Conservation (phyloP, 2,797 vertebrate genomes). For the Artibeus jamaicensis region DNA sequence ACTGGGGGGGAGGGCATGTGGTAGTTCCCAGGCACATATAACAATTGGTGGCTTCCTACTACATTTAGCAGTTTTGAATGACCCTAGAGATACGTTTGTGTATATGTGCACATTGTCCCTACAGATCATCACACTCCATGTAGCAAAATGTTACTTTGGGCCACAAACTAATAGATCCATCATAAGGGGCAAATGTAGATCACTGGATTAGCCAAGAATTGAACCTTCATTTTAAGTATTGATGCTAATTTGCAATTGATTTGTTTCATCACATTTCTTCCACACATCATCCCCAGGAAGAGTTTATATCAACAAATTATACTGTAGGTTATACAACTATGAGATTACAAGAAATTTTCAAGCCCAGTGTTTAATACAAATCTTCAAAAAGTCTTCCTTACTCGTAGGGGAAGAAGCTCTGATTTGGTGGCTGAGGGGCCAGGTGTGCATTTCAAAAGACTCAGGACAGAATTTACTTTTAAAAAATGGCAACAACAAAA, state of each 20-base stretch:
- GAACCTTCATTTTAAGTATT: not conserved
- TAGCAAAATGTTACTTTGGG: not conserved
- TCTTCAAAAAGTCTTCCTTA: conserved; percentile 6
- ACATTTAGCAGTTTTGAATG: not conserved
- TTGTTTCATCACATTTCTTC: not conserved
- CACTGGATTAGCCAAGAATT: not conserved
- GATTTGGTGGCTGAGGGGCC: conserved; percentile 18
- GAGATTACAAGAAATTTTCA: not conserved
- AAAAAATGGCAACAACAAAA: not conserved
- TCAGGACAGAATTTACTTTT: conserved; percentile 14
- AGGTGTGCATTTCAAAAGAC: conserved; percentile 55
- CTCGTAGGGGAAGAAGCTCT: conserved; percentile 5
- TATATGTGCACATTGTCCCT: not conserved
- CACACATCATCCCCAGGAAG: not conserved
- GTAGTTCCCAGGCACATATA: not conserved
- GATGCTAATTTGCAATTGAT: not conserved
- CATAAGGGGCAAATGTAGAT: not conserved
- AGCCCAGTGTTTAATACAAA: not conserved
- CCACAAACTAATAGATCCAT: not conserved
- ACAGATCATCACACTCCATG: not conserved
- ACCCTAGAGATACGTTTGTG: not conserved
- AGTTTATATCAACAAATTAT: not conserved
- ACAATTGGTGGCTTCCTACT: not conserved
- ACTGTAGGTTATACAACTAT: not conserved
- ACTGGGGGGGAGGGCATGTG: not conserved